A percentile compares a stretch with the other conserved stretches of the same genome.
Evolutionary conservation across 2,888 invertebrate genomes (phyloP).

Genomic region (Orthosia gracilis): DNA sequence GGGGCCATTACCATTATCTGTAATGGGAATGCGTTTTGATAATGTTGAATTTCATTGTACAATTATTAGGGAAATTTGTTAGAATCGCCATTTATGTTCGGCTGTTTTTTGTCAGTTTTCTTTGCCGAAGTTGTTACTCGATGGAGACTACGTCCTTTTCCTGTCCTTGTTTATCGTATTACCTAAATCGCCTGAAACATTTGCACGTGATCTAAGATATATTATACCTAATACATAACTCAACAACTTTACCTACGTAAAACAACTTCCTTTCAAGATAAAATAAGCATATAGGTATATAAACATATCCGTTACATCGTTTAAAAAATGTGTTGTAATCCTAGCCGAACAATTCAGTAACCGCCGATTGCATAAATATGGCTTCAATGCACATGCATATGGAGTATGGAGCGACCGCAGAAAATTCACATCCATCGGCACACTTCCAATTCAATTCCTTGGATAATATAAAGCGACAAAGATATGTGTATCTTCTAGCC

Average conservation of each 20-base stretch:
- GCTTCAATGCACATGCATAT: slow-evolving; percentile 83
- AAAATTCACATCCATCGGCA: slow-evolving; percentile 84
- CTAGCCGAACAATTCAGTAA: slow-evolving; percentile 81
- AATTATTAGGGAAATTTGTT: slow-evolving; percentile 83
- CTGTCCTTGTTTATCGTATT: background rate
- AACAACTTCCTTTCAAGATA: slow-evolving; percentile 24
- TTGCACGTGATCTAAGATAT: background rate
- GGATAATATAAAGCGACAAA: slow-evolving; percentile 85
- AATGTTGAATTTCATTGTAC: slow-evolving; percentile 88
- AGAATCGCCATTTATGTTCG: slow-evolving; percentile 77
- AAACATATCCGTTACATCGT: slow-evolving; percentile 64
- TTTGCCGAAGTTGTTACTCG: slow-evolving; percentile 57
- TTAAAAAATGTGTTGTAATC: slow-evolving; percentile 79
- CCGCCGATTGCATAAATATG: slow-evolving; percentile 87
- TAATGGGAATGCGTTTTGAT: slow-evolving; percentile 90
- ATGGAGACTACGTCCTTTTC: slow-evolving; percentile 27
- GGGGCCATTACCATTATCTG: slow-evolving; percentile 88
- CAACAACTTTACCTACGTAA: background rate
- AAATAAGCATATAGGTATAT: slow-evolving; percentile 33
- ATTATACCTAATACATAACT: background rate
- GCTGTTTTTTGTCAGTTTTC: slow-evolving; percentile 79
- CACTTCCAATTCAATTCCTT: slow-evolving; percentile 83
- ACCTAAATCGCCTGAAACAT: background rate
- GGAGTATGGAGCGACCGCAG: slow-evolving; percentile 83
- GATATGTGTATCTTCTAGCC: slow-evolving; percentile 79